Conservation (phyloP, 2,888 invertebrate species). For the Mythimna loreyi region DNA sequence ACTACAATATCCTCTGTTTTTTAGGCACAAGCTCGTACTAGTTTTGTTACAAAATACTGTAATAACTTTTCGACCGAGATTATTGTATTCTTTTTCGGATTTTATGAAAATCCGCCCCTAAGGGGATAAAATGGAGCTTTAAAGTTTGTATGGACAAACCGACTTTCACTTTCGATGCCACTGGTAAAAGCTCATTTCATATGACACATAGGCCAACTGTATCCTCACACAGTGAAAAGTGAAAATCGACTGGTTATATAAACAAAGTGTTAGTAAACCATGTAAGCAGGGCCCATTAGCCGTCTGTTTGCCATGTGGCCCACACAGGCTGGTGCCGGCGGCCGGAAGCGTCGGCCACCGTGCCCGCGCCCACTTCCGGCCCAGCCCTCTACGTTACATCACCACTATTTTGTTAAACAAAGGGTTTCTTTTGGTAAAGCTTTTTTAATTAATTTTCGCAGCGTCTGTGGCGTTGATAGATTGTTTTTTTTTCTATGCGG, state of each 20-base stretch:
- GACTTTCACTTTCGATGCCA: no score
- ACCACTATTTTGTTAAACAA: slow-evolving; percentile 41
- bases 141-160: no score
- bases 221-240: not conserved
- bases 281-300: slow-evolving; percentile 45
- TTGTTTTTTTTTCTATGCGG: not conserved
- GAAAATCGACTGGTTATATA: not conserved
- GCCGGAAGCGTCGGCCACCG: slow-evolving; percentile 62
- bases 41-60: no score
- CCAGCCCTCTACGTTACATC: slow-evolving; percentile 54
- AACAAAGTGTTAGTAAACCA: not conserved
- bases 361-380: slow-evolving; percentile 68
- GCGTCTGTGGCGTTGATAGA: not conserved
- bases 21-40: no score
- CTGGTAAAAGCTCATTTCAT: no score
- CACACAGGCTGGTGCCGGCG: slow-evolving; percentile 2
- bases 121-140: no score
- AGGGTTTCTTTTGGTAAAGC: slow-evolving; percentile 19
- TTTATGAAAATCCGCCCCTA: no score
- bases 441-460: slow-evolving; percentile 27
- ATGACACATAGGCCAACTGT: not conserved
- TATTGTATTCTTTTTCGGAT: no score
- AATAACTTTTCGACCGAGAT: not conserved
- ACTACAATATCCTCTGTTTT: no score
- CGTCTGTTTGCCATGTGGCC: slow-evolving; percentile 12